phyloP scores from a whole-genome alignment of 2,888 invertebrate species.

The Erebia palarica region DNA sequence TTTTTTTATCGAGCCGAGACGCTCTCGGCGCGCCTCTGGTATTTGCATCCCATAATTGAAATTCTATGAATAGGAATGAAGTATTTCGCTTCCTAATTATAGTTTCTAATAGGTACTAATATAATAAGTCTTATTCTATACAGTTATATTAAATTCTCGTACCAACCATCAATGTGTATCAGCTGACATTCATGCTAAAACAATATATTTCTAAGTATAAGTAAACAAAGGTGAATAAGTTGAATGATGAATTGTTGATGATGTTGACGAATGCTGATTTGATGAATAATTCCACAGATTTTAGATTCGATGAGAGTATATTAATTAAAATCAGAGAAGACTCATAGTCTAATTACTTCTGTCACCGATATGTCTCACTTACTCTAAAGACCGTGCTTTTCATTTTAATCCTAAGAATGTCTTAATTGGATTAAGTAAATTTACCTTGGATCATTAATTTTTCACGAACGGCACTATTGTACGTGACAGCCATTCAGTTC shows the following conservation, averaged over 20 bases:
- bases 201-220: too few species aligned
- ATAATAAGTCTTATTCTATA: too few species aligned
- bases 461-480: constrained; percentile 10
- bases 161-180: too few species aligned
- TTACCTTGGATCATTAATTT: constrained; percentile 21
- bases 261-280: too few species aligned
- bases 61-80: constrained; percentile 1
- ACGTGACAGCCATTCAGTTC: constrained; percentile 19
- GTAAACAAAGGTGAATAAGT: too few species aligned
- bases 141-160: neutral
- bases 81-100: neutral
- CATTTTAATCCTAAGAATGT: constrained; percentile 21
- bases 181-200: too few species aligned
- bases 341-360: neutral
- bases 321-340: too few species aligned
- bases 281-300: too few species aligned
- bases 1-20: neutral
- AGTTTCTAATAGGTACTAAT: neutral
- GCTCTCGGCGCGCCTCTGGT: too few species aligned
- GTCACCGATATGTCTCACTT: neutral
- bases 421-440: constrained; percentile 24
- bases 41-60: constrained; percentile 1
- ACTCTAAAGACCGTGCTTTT: constrained; percentile 1
- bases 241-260: too few species aligned
- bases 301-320: too few species aligned